Evolutionary conservation across 2,797 vertebrate genomes (phyloP).

Genomic region (Choloepus didactylus): DNA sequence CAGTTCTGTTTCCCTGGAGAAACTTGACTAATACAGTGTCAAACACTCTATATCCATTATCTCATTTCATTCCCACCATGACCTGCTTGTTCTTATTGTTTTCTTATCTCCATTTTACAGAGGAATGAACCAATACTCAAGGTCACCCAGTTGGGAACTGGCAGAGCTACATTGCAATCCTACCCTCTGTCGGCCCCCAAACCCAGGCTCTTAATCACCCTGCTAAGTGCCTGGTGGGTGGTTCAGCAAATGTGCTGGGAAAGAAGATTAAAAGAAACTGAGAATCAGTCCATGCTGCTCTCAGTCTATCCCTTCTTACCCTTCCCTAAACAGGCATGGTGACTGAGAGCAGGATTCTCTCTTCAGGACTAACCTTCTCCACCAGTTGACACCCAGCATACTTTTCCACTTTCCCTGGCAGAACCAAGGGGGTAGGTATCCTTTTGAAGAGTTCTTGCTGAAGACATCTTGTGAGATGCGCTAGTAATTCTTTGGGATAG

Average conservation of each 20-base stretch:
- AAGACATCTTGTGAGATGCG: not conserved
- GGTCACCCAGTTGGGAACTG: not conserved
- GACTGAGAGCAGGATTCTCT: not conserved
- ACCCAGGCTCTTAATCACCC: not conserved
- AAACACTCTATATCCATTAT: not conserved
- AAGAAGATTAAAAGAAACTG: not conserved
- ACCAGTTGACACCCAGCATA: not conserved
- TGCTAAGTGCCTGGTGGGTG: not conserved
- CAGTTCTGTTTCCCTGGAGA: no score
- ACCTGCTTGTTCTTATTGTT: not conserved
- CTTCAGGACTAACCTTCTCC: not conserved
- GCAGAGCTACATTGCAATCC: not conserved
- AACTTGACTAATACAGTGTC: not conserved
- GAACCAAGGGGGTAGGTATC: no score
- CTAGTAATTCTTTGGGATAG: not conserved
- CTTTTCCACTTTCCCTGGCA: not conserved
- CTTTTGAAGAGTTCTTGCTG: not conserved
- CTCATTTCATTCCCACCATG: not conserved
- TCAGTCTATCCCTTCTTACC: not conserved
- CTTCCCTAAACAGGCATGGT: not conserved
- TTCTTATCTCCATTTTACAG: not conserved
- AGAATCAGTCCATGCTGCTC: not conserved
- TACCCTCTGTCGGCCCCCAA: not conserved
- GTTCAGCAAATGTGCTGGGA: not conserved
- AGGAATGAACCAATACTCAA: not conserved